Evolutionary conservation across 2,888 invertebrate species (phyloP), one percentile per base, ranked within the genome.

Genomic region (Heliconius erato): DNA sequence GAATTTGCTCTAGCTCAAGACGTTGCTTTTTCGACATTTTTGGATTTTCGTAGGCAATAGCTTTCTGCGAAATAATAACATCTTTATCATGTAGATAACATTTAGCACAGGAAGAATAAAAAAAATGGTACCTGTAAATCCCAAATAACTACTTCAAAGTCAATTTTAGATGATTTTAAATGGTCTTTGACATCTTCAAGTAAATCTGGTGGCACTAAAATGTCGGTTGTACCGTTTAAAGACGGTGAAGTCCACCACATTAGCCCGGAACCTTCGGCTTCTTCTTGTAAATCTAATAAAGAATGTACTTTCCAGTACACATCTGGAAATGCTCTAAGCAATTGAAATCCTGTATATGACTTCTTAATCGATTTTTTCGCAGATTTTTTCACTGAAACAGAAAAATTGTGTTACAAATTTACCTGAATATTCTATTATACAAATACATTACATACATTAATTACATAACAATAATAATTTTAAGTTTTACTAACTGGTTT

Each of bases 141-240:
- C 89, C 97, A 96, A 88, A 98, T 97, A 54, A 98, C 93, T 0
- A 98, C 96, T 85, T 97, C 96, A 85, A 96, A 97, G 77, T 97
- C 96, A 59, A 98, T 97, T 69, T 96, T 96, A 84, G 96, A 96
- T 23, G 97, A 96, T 82, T 96, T 96, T 7, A 98, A 92, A 88
- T 96, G 96, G 69, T 96, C 96, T 87, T 96, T 97, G 6, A 97
- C 93, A 80, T 97, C 97, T 5, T 89, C 90, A 4, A 97, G 92
- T 81, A 97, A 94, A 83, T 97, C 96, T 2, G 98, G 98, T 0
- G 98, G 97, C 19, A 98, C 97, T 77, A 98, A 96, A 7, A 98
- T 94, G 89, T 98, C 98, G 0, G 97, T 97, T 9, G 97, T 95
- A 9, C 96, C 93, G 80, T 96, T 96, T 9, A 96, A 88, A 0